phyloP scores from a whole-genome alignment of 2,888 invertebrate species.

The Plemyria rubiginata region DNA sequence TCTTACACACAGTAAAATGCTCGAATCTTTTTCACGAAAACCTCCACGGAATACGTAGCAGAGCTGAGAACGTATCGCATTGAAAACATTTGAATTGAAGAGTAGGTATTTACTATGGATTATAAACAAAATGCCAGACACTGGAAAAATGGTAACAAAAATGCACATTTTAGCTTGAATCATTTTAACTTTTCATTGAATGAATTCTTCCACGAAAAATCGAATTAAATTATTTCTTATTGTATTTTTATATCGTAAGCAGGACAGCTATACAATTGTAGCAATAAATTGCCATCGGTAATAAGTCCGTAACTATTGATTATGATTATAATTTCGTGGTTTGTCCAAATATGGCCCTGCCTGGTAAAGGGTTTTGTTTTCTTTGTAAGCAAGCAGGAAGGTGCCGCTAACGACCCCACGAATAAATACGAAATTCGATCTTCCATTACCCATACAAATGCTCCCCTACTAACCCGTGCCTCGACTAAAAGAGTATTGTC shows the following conservation, averaged over 20 bases:
- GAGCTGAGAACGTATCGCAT: constrained; percentile 3
- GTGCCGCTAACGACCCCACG: constrained; percentile 82
- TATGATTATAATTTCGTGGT: constrained; percentile 2
- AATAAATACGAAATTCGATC: constrained; percentile 85
- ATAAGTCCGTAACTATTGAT: neutral
- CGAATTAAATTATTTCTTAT: too few species aligned
- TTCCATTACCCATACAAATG: constrained; percentile 83
- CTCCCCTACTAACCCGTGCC: constrained; percentile 61
- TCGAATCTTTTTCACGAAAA: constrained; percentile 41
- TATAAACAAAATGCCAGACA: neutral
- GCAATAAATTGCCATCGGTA: too few species aligned
- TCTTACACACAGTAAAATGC: constrained; percentile 22
- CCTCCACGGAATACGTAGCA: constrained; percentile 14
- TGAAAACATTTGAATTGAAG: too few species aligned
- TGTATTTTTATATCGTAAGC: too few species aligned
- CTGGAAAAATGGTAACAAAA: too few species aligned
- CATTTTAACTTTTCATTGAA: too few species aligned
- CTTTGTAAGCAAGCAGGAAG: constrained; percentile 82
- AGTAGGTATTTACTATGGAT: too few species aligned
- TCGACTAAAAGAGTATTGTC: constrained; percentile 68
- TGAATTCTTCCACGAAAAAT: too few species aligned
- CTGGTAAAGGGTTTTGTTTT: constrained; percentile 80
- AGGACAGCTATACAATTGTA: too few species aligned
- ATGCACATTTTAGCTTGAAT: too few species aligned
- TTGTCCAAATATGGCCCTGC: constrained; percentile 45